phyloP scores from a whole-genome alignment of 1,140 invertebrate genomes.

The Trinorchestia longiramus region DNA sequence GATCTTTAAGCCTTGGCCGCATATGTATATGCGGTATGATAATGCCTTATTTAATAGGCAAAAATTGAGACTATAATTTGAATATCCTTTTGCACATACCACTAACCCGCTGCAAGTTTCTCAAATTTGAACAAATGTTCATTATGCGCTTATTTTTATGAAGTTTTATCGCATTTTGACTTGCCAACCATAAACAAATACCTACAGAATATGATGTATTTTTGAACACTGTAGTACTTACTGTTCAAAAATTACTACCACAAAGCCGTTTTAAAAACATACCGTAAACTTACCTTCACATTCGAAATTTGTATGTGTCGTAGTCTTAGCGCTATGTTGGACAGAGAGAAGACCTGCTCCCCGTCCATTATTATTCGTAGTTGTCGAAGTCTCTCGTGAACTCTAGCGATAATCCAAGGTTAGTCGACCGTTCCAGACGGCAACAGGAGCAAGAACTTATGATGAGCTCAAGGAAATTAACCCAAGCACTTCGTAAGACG shows the following conservation, averaged over 20 bases:
- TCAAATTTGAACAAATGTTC: neutral
- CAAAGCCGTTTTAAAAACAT: neutral
- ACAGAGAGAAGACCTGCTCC: too few species aligned
- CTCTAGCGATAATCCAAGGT: neutral
- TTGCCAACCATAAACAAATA: neutral
- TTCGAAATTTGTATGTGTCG: neutral
- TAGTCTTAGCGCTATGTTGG: neutral
- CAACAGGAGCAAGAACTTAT: neutral
- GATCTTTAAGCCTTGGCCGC: neutral
- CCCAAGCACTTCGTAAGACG: neutral
- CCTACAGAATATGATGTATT: neutral
- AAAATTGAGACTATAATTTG: neutral
- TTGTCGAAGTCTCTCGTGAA: neutral
- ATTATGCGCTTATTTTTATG: too few species aligned
- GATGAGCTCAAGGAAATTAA: neutral
- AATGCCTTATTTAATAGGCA: neutral
- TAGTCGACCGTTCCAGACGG: neutral
- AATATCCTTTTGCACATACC: neutral
- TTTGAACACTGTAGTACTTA: neutral
- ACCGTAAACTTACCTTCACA: neutral
- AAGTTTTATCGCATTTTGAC: too few species aligned
- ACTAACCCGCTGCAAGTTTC: neutral
- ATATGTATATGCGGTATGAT: neutral
- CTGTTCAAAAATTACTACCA: neutral
- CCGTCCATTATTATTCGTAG: neutral